Conservation (phyloP, 2,797 vertebrate genomes). For the Crocodylus rhombifer region DNA sequence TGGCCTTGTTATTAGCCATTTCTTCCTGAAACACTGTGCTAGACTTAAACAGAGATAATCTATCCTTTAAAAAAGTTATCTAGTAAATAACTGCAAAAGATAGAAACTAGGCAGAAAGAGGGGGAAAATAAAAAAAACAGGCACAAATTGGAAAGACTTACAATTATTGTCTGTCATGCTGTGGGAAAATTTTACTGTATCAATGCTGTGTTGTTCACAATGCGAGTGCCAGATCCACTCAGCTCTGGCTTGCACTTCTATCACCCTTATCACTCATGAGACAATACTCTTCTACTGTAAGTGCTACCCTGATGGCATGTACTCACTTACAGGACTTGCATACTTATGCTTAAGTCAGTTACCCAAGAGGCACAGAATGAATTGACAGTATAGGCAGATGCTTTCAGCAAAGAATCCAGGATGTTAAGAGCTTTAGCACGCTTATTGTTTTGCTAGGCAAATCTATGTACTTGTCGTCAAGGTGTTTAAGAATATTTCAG, state of each 20-base stretch:
- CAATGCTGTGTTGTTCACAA: slow-evolving; percentile 15
- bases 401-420: slow-evolving; percentile 55
- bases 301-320: slow-evolving; percentile 33
- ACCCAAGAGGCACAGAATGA: slow-evolving; percentile 66
- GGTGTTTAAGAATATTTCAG: slow-evolving; percentile 71
- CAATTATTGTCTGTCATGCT: slow-evolving; percentile 62
- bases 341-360: slow-evolving; percentile 62
- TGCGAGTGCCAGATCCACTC: slow-evolving; percentile 73
- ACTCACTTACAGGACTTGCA: slow-evolving; percentile 57
- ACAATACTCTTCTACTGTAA: slow-evolving; percentile 51
- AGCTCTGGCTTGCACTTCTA: slow-evolving; percentile 66
- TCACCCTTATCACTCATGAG: slow-evolving; percentile 65
- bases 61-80: slow-evolving; percentile 23
- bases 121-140: neutral
- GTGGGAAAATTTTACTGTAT: slow-evolving; percentile 52
- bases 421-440: slow-evolving; percentile 60
- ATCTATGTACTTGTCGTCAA: slow-evolving; percentile 77
- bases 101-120: slow-evolving; percentile 10
- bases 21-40: neutral
- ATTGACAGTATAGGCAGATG: slow-evolving; percentile 76
- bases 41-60: slow-evolving; percentile 2
- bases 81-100: slow-evolving; percentile 57
- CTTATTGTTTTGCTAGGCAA: slow-evolving; percentile 76
- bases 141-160: neutral
- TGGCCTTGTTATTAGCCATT: slow-evolving; percentile 1